Evolutionary conservation across 2,797 vertebrate genomes (phyloP), one percentile per base, ranked within the genome.

Genomic region (Peromyscus melanophrys): DNA sequence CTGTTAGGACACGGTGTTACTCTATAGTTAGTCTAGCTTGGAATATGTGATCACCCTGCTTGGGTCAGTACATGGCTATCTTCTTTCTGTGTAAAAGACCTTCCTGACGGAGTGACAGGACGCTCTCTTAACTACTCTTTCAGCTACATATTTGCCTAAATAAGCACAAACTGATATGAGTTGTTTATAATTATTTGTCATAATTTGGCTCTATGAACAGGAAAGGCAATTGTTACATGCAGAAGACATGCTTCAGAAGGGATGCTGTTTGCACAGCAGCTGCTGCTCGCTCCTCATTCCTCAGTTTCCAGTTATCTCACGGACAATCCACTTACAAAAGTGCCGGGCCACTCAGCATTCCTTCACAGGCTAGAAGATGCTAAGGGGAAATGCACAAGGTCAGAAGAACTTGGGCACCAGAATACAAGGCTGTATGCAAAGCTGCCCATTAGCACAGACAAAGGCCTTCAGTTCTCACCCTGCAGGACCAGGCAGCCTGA

Each of bases 251-350:
- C 78, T 92, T 86, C 82, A 78, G 27, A 96, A 90, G 49, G 75
- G n/a, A 91, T 73, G 2, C 43, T 65, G 83, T 65, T 80, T 78
- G 67, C 61, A 63, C 59, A 52, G 23, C 65, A 46, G 55, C 81
- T 69, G 40, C 49, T 52, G 2, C 92, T 89, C 90, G 19, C 63
- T 88, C 46, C 21, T 75, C 85, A 87, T 87, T 67, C 59, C 34
- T 94, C 57, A 37, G 49, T 94, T 96, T 97, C 77, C 78, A 88
- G 34, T 76, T 37, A 69, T 69, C n/a, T 57, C 17, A 12, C 37
- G 9, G 65, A 87, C 0, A 92, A 55, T 90, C 2, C 88, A 13
- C 81, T 94, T 46, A 84, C 40, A 89, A 90, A 49, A 92, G 67
- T 73, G 17, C n/a, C 34, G 4, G 37, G 55, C 52, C 85, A 43